These are phyloP conservation scores for Drosophila kepulauana DNA, from an alignment of 1,140 invertebrate genomes.

Conservation along the genomic window DNA sequence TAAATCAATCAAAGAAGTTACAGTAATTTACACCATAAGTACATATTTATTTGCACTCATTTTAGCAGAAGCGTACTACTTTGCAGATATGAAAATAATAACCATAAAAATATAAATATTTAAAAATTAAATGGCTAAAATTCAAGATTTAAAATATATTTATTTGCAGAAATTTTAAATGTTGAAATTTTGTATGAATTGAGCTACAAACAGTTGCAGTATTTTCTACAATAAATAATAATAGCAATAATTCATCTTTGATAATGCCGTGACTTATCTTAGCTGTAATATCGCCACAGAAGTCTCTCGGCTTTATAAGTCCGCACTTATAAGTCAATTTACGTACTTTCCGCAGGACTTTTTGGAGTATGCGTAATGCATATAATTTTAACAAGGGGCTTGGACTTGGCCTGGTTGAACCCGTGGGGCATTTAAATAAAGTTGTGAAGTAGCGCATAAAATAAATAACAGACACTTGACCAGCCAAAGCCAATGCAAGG, in stretches of 20 bases:
- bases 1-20: too few species aligned
- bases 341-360: constrained; percentile 36
- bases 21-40: too few species aligned
- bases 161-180: too few species aligned
- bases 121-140: too few species aligned
- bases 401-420: not conserved
- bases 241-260: not conserved
- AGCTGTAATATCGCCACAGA: not conserved
- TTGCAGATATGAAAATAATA: too few species aligned
- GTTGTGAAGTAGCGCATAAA: constrained; percentile 80
- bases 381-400: constrained; percentile 68
- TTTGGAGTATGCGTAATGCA: constrained; percentile 73
- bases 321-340: constrained; percentile 78
- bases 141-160: too few species aligned
- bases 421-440: constrained; percentile 66
- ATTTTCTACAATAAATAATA: too few species aligned
- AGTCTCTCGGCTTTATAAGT: not conserved
- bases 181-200: not conserved
- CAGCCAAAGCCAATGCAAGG: not conserved
- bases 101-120: too few species aligned
- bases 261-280: constrained; percentile 16
- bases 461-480: constrained; percentile 79
- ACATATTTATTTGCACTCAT: too few species aligned
- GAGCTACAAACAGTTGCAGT: not conserved
- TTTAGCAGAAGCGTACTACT: too few species aligned